A percentile compares a stretch with the other conserved stretches of the same genome.
phyloP scores from a whole-genome alignment of 2,797 vertebrate species.

The Lutjanus campechanus region DNA sequence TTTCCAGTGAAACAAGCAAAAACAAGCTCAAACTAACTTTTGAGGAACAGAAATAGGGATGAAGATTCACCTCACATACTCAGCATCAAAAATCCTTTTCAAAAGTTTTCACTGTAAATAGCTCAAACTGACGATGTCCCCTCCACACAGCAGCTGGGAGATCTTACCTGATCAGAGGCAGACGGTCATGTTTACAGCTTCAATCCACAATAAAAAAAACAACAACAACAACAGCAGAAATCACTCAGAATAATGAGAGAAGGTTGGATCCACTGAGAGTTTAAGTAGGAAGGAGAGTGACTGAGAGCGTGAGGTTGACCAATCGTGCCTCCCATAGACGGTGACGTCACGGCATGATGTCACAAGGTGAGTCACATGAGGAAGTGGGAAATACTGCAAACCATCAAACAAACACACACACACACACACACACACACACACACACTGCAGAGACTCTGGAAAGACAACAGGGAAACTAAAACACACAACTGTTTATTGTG shows the following conservation, averaged over 20 bases:
- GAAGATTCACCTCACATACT: neutral
- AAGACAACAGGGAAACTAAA: neutral
- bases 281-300: neutral
- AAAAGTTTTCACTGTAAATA: neutral
- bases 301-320: constrained; percentile 27
- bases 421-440: constrained; percentile 9
- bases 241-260: neutral
- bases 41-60: neutral
- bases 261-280: neutral
- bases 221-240: neutral
- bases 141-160: neutral
- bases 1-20: neutral
- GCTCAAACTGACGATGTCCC: neutral
- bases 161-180: constrained; percentile 53
- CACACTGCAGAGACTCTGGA: neutral
- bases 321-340: neutral
- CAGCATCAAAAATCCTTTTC: neutral
- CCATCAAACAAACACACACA: neutral
- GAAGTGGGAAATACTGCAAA: constrained; percentile 41
- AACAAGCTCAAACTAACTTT: neutral
- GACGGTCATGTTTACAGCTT: constrained; percentile 12
- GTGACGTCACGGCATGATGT: constrained; percentile 63
- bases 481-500: constrained; percentile 14
- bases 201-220: neutral
- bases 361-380: constrained; percentile 69